Evolutionary conservation across 2,113 vertebrate species (phyloP), one percentile per base, ranked within the genome.

Genomic region (Atherinomorus stipes): DNA sequence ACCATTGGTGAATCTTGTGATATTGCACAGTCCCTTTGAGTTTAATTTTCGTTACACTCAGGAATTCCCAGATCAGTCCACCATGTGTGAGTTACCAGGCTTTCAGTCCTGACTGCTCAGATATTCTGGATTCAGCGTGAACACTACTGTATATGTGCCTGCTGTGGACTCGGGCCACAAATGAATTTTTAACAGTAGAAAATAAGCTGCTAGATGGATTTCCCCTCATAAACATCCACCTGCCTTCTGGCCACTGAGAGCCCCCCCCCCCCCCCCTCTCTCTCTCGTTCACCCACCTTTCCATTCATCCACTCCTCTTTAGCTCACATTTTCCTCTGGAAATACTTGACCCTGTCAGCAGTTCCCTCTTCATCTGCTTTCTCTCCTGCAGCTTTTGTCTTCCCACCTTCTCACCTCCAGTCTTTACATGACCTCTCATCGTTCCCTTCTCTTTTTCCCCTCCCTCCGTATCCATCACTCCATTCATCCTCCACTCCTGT

Each of bases 271-370:
- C 22, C 54, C 0, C 53, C 50, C 11, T 2, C 11, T 31, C 13
- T 54, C 65, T 68, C 15, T 1, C 34, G 26, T 57, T 63, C 58
- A 4, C 34, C 57, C 40, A 45, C 40, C 66, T 23, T 4, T 74
- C 54, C 13, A 25, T 37, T 50, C 58, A 4, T 53, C 68, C 50
- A 0, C 44, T 53, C 28, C 44, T n/a, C n/a, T 15, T 26, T 16
- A 0, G 19, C 67, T 85, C 61, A 85, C 26, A 64, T 56, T 84
- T 90, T 87, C 86, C 86, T 75, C 68, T 84, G 78, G 70, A 83
- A 76, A 78, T 59, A 50, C 60, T 45, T 0, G 0, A 12, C 68
- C 5, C 5, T 51, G 80, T 85, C 86, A 73, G 60, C 52, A 42
- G 1, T 40, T 61, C 59, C 38, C 25, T 11, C 37, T 28, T 0